phyloP scores from a whole-genome alignment of 1,140 invertebrate genomes.

The Sarcophaga bullata region DNA sequence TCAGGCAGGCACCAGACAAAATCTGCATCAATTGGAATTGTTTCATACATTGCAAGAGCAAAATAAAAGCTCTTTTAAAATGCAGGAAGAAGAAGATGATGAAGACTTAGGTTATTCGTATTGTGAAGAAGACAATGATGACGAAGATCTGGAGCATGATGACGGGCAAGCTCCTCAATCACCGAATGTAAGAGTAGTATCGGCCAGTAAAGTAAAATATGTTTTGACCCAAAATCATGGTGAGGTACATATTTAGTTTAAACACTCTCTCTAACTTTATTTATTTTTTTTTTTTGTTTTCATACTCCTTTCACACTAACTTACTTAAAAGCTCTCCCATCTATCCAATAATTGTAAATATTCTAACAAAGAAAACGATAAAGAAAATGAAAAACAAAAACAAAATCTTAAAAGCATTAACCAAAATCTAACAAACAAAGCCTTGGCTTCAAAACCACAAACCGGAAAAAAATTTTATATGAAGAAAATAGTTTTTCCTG shows the following conservation, averaged over 20 bases:
- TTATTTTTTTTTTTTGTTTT: too few species aligned
- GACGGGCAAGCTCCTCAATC: slow-evolving; percentile 25
- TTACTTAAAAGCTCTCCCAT: too few species aligned
- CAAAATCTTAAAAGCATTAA: slow-evolving; percentile 17
- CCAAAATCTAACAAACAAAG: slow-evolving; percentile 38
- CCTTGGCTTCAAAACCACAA: slow-evolving; percentile 38
- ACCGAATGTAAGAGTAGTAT: slow-evolving; percentile 50
- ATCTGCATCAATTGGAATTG: slow-evolving; percentile 41
- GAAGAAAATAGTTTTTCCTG: slow-evolving; percentile 25
- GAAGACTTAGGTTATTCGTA: slow-evolving; percentile 60
- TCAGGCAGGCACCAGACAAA: slow-evolving; percentile 42
- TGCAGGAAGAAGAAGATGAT: slow-evolving; percentile 45
- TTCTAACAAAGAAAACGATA: neutral
- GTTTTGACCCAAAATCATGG: slow-evolving; percentile 56
- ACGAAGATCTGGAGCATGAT: slow-evolving; percentile 40
- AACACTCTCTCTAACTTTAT: neutral
- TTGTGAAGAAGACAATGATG: slow-evolving; percentile 53
- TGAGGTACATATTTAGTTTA: slow-evolving; percentile 54
- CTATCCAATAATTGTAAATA: neutral
- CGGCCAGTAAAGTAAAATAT: slow-evolving; percentile 51
- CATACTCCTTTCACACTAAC: too few species aligned
- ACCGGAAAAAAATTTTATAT: slow-evolving; percentile 25
- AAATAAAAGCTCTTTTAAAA: neutral
- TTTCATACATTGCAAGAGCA: slow-evolving; percentile 16
- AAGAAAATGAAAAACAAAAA: slow-evolving; percentile 25